phyloP scores from a whole-genome alignment of 1,140 invertebrate genomes.

The Harlomillsia oculata region DNA sequence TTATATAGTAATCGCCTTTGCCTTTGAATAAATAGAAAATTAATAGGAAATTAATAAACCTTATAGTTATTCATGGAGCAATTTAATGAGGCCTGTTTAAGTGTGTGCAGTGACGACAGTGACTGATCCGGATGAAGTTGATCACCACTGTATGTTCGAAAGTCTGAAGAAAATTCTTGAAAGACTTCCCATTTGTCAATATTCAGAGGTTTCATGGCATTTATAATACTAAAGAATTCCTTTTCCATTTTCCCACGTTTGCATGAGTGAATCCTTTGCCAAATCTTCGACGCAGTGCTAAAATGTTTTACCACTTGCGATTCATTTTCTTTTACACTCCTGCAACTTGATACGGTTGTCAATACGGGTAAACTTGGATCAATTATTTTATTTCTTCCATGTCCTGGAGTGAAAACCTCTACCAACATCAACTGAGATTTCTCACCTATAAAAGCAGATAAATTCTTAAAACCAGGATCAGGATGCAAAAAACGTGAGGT shows the following conservation, averaged over 20 bases:
- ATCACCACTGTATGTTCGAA: slow-evolving; percentile 26
- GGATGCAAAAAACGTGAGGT: too few relatives aligned
- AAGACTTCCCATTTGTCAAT: slow-evolving; percentile 31
- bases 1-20: too few relatives aligned
- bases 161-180: slow-evolving; percentile 29
- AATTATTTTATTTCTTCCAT: neutral
- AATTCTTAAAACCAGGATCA: too few relatives aligned
- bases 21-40: too few relatives aligned
- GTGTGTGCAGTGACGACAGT: neutral
- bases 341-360: slow-evolving; percentile 23
- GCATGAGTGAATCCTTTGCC: slow-evolving; percentile 16
- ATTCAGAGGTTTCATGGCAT: slow-evolving; percentile 24
- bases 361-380: slow-evolving; percentile 17
- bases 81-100: slow-evolving; percentile 26
- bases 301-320: slow-evolving; percentile 19
- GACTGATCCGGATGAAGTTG: slow-evolving; percentile 8
- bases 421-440: slow-evolving; percentile 22
- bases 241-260: slow-evolving; percentile 23
- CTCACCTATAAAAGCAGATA: slow-evolving; percentile 2
- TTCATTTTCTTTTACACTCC: slow-evolving; percentile 12
- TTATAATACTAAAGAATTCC: slow-evolving; percentile 26
- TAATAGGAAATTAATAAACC: too few relatives aligned
- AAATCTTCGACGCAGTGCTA: slow-evolving; percentile 25
- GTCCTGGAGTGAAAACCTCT: slow-evolving; percentile 29
- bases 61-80: slow-evolving; percentile 18